phyloP scores from a whole-genome alignment of 2,113 vertebrate species.

The Tricholaema leucomelas region DNA sequence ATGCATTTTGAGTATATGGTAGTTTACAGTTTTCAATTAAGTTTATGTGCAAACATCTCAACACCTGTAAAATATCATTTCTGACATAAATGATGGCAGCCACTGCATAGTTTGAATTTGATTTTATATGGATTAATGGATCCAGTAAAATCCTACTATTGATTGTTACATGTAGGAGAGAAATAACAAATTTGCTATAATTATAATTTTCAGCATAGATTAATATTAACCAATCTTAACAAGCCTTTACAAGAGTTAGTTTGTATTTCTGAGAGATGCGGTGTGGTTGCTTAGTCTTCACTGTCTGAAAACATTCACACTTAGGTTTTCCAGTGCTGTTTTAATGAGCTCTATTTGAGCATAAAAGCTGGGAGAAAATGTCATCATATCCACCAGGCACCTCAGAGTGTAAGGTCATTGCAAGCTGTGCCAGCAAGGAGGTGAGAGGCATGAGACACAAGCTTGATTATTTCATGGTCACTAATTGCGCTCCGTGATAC shows the following conservation, averaged over 20 bases:
- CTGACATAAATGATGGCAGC: background rate
- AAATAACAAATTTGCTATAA: background rate
- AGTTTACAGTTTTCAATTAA: conserved; percentile 41
- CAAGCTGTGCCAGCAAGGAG: background rate
- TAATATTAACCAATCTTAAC: background rate
- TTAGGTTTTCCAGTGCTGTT: background rate
- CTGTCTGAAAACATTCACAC: background rate
- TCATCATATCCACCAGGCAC: background rate
- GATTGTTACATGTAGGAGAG: background rate
- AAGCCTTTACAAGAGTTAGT: background rate
- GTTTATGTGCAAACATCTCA: conserved; percentile 47
- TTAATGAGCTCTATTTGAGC: background rate
- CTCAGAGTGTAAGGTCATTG: background rate
- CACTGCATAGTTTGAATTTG: background rate
- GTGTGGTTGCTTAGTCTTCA: background rate
- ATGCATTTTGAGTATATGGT: background rate
- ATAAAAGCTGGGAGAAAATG: conserved; percentile 9
- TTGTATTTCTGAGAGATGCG: background rate
- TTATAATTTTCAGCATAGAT: background rate
- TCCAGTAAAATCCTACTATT: conserved; percentile 11
- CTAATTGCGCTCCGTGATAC: background rate
- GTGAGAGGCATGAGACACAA: background rate
- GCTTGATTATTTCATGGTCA: background rate
- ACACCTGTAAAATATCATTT: conserved; percentile 8
- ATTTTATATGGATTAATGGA: background rate